Percentiles rank a stretch among this genome's conserved stretches.
These are phyloP conservation scores for Tyrophagus putrescentiae DNA, from an alignment of 1,140 invertebrate species.

Conservation along the genomic window DNA sequence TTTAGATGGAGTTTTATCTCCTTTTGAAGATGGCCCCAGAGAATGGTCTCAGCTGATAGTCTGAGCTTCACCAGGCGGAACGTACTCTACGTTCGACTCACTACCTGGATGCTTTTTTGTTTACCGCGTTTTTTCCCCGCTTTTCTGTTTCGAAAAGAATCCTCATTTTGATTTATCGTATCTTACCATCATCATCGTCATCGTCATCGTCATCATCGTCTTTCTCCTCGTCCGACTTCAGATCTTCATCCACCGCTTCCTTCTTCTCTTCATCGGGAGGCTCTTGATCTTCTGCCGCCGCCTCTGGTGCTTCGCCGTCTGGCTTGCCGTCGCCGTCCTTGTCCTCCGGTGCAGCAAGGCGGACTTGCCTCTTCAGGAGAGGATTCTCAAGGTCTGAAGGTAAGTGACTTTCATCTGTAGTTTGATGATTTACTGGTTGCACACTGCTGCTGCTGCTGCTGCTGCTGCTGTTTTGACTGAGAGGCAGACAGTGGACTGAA, in stretches of 20 bases:
- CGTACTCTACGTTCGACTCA: neutral
- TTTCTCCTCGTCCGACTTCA: slow-evolving; percentile 1
- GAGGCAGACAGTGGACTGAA: no score
- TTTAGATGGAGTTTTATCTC: no score
- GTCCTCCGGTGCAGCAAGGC: neutral
- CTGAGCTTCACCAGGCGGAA: neutral
- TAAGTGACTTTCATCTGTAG: no score
- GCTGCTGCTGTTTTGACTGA: no score
- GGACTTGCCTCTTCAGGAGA: neutral
- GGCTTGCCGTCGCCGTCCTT: neutral
- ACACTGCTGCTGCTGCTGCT: no score
- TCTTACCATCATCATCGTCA: neutral
- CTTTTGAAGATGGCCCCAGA: no score
- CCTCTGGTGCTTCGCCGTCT: neutral
- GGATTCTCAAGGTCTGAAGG: neutral
- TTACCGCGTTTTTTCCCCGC: no score
- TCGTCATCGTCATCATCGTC: neutral
- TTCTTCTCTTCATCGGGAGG: neutral
- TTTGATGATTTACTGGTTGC: no score
- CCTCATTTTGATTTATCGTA: neutral
- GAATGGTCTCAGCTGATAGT: no score
- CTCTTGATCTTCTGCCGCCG: neutral
- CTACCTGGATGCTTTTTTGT: no score
- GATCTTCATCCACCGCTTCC: neutral
- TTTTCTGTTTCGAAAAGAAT: no score